These are phyloP conservation scores for Augiades crinisus DNA, from an alignment of 2,888 invertebrate genomes.

Conservation along the genomic window DNA sequence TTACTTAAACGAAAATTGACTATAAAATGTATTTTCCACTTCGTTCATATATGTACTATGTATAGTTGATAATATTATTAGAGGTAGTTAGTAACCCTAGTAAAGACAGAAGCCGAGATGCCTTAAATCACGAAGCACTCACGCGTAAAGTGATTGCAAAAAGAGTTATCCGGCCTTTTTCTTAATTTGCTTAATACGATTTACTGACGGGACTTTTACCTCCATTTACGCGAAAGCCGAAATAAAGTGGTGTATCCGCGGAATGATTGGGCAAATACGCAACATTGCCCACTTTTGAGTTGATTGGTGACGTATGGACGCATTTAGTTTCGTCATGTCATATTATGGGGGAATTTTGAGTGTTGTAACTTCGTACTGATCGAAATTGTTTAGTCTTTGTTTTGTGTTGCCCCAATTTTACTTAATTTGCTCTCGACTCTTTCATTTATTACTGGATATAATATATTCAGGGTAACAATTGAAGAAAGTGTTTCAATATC, in stretches of 20 bases:
- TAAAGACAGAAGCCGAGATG: constrained; percentile 34
- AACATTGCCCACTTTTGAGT: background rate
- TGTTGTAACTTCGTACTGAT: background rate
- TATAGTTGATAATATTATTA: too few relatives aligned
- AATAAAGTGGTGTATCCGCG: too few relatives aligned
- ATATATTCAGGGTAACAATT: background rate
- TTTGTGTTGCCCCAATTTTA: background rate
- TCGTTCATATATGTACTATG: too few relatives aligned
- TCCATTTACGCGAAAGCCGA: constrained; percentile 45
- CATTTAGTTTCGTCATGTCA: background rate
- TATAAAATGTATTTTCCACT: too few relatives aligned
- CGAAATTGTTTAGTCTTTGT: background rate
- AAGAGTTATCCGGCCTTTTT: constrained; percentile 56
- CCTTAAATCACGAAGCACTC: constrained; percentile 69
- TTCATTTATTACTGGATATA: background rate
- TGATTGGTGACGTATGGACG: background rate
- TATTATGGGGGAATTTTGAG: background rate
- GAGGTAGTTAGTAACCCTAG: too few relatives aligned
- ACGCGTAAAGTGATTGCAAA: constrained; percentile 65
- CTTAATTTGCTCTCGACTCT: background rate
- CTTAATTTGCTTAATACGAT: constrained; percentile 61
- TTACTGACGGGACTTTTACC: constrained; percentile 62
- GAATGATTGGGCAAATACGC: constrained; percentile 1
- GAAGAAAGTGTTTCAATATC: too few relatives aligned
- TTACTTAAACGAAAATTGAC: too few relatives aligned